Evolutionary conservation across 2,888 invertebrate genomes (phyloP), one percentile per base, ranked within the genome.

Genomic region (Caenorhabditis angaria): DNA sequence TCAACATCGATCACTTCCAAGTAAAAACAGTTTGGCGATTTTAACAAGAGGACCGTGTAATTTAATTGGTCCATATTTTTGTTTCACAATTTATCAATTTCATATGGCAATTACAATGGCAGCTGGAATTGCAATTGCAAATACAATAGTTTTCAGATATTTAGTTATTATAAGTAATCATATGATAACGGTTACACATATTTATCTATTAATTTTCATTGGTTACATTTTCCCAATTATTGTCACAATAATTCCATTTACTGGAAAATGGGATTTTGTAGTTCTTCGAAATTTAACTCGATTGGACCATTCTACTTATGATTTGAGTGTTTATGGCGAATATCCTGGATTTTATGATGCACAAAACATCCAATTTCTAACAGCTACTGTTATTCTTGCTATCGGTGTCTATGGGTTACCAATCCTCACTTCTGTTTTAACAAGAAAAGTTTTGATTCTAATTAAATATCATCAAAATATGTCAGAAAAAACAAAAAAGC

Each of bases 401-500:
- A 53, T 71, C 22, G 71, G 71, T 32, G 71, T 58, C 25, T 71
- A 71, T 20, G 66, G 71, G 25, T 60, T 65, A 3, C 63, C 71
- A 3, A 25, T 66, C 3, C 62, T 60, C 10, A 62, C 62, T 51
- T 47, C 66, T 0, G 22, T 71, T 3, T 50, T 71, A 20, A 66
- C 65, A 0, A 24, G 66, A 29, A 66, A 63, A 61, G 71, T 71
- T 29, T 53, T 71, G 1, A 35, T 29, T 20, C 35, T 66, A 3
- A 66, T 71, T 22, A 48, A 60, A 4, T 63, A 63, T 27, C 71
- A 71, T 48, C 32, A 56, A 24, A 66, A 61, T 32, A 71, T 71
- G 71, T 71, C 71, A 18, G 63, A 62, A 10, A 63, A 57, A 28
- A 71, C 71, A 14, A 71, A 71, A 41, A 66, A 60, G 27, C 71